These are phyloP conservation scores for Danio aesculapii DNA, from an alignment of 2,797 vertebrate genomes.

Conservation along the genomic window DNA sequence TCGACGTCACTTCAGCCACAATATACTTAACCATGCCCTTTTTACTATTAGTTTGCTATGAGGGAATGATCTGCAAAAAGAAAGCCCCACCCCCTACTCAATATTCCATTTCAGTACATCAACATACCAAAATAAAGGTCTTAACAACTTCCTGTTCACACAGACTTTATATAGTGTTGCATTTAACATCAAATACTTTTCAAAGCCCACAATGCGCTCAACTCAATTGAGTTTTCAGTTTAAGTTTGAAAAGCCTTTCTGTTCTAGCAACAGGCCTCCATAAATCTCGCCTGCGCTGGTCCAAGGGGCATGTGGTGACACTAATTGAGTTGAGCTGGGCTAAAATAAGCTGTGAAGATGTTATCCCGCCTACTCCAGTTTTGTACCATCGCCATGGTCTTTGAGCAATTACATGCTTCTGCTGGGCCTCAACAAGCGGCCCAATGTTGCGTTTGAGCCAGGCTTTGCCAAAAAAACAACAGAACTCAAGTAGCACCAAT, in stretches of 20 bases:
- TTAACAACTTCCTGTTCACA: too few relatives aligned
- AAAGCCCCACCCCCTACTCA: too few relatives aligned
- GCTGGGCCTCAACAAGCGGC: constrained; percentile 51
- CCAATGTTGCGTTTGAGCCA: constrained; percentile 56
- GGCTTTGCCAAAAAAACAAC: constrained; percentile 63
- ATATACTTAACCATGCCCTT: too few relatives aligned
- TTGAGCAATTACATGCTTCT: constrained; percentile 58
- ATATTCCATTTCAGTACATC: too few relatives aligned
- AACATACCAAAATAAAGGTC: too few relatives aligned
- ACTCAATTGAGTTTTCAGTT: constrained; percentile 5
- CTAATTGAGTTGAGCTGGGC: constrained; percentile 46
- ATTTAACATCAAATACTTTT: constrained; percentile 3
- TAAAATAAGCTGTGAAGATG: constrained; percentile 62
- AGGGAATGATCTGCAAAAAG: too few relatives aligned
- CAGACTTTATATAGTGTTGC: neutral
- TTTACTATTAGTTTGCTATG: too few relatives aligned
- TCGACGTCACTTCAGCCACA: too few relatives aligned
- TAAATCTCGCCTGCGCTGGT: neutral
- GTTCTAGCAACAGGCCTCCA: constrained; percentile 7
- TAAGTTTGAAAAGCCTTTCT: constrained; percentile 9
- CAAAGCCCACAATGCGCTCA: constrained; percentile 7
- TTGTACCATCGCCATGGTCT: constrained; percentile 23
- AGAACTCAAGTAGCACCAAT: constrained; percentile 47
- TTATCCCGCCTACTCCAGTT: constrained; percentile 40
- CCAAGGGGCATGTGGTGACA: constrained; percentile 33